Conservation (phyloP, 2,797 vertebrate species). For the Lycodopsis pacificus region DNA sequence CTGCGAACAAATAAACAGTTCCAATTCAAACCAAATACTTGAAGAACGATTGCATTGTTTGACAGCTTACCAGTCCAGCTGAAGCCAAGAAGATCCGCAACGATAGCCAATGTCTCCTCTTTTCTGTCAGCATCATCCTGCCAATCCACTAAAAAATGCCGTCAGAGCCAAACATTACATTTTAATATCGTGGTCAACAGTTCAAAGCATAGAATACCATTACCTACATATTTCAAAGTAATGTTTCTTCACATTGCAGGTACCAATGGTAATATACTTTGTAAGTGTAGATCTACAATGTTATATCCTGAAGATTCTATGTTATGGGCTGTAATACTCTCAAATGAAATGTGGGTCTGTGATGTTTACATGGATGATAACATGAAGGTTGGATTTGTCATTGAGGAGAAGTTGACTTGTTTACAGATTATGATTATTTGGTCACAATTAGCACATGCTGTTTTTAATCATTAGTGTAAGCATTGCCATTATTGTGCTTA, state of each 20-base stretch:
- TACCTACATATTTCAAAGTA: not conserved
- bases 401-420: conserved; percentile 19
- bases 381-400: conserved; percentile 43
- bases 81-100: conserved; percentile 98
- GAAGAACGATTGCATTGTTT: conserved; percentile 9
- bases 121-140: conserved; percentile 92
- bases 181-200: conserved; percentile 22
- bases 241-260: conserved; percentile 5
- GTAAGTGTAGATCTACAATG: conserved; percentile 1
- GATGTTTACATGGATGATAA: conserved; percentile 60
- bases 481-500: conserved; percentile 34
- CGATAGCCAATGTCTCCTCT: conserved; percentile 93
- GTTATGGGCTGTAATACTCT: conserved; percentile 58
- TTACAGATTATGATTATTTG: conserved; percentile 29
- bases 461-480: conserved; percentile 41
- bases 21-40: not conserved
- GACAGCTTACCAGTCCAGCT: conserved; percentile 95
- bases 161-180: conserved; percentile 59
- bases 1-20: not conserved
- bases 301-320: conserved; percentile 41
- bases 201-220: conserved; percentile 15
- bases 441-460: conserved; percentile 32
- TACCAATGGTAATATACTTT: conserved; percentile 23
- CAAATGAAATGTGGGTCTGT: conserved; percentile 56
- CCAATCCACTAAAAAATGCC: conserved; percentile 86